These are phyloP conservation scores for Drosophila subsilvestris DNA, from an alignment of 2,888 invertebrate species.

Conservation along the genomic window DNA sequence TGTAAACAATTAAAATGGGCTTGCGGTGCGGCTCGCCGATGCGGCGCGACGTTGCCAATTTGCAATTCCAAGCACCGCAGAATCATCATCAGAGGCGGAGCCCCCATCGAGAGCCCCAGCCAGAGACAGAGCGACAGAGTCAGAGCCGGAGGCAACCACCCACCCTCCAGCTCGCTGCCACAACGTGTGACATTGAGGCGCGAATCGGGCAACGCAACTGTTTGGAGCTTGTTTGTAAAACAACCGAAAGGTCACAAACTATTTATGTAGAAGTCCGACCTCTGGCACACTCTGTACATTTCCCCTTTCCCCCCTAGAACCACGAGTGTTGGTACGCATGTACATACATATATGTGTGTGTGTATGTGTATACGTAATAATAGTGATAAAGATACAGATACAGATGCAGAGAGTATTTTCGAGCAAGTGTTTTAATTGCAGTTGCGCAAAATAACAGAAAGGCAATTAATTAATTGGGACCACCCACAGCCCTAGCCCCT, in stretches of 20 bases:
- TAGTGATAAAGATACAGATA: slow-evolving; percentile 33
- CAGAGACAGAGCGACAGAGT: slow-evolving; percentile 17
- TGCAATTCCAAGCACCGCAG: slow-evolving; percentile 75
- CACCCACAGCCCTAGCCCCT: slow-evolving; percentile 41
- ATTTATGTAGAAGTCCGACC: slow-evolving; percentile 75
- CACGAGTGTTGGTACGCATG: not conserved
- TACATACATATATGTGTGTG: not conserved
- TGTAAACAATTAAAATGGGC: slow-evolving; percentile 80
- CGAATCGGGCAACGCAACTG: slow-evolving; percentile 59
- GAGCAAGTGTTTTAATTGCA: slow-evolving; percentile 76
- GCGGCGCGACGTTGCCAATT: slow-evolving; percentile 73
- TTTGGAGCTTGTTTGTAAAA: slow-evolving; percentile 79
- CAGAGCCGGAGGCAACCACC: slow-evolving; percentile 1
- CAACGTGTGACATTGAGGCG: slow-evolving; percentile 66
- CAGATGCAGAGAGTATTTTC: slow-evolving; percentile 47
- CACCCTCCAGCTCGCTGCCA: slow-evolving; percentile 5
- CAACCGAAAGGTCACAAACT: slow-evolving; percentile 82
- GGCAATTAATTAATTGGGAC: slow-evolving; percentile 78
- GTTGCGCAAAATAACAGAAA: slow-evolving; percentile 70
- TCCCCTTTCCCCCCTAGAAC: slow-evolving; percentile 35
- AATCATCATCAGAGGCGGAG: slow-evolving; percentile 40
- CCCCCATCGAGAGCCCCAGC: slow-evolving; percentile 6
- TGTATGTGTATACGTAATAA: slow-evolving; percentile 31
- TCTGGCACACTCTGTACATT: slow-evolving; percentile 57
- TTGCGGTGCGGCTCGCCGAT: slow-evolving; percentile 59